Evolutionary conservation across 2,888 invertebrate genomes (phyloP).

Genomic region (Dichetophora obliterata): DNA sequence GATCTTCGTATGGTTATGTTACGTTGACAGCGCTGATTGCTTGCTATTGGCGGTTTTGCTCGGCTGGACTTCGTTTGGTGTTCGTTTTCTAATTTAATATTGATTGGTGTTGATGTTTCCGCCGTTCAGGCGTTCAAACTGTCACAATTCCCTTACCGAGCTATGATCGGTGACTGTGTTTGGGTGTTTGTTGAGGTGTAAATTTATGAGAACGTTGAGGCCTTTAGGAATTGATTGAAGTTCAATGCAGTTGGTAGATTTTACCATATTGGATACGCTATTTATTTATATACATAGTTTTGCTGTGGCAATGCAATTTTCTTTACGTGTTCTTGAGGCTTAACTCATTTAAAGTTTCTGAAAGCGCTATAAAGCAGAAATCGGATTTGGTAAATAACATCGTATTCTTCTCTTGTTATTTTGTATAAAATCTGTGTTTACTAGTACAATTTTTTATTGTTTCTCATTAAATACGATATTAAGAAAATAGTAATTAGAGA

Average conservation of each 20-base stretch:
- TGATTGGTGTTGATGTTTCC: slow-evolving; percentile 55
- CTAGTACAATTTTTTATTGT: no score
- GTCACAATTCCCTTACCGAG: slow-evolving; percentile 51
- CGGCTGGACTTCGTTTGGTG: slow-evolving; percentile 23
- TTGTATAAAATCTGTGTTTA: no score
- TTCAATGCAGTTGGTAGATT: not conserved
- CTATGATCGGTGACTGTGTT: slow-evolving; percentile 41
- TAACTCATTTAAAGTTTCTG: no score
- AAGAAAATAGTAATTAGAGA: no score
- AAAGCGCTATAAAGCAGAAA: no score
- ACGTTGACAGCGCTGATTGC: slow-evolving; percentile 37
- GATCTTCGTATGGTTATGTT: slow-evolving; percentile 10
- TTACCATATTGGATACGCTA: no score
- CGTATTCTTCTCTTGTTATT: no score
- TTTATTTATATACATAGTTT: no score
- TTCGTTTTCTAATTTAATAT: slow-evolving; percentile 55
- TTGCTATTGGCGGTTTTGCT: slow-evolving; percentile 35
- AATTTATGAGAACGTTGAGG: slow-evolving; percentile 61
- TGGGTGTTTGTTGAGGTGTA: slow-evolving; percentile 55
- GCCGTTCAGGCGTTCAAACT: slow-evolving; percentile 47
- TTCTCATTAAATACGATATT: no score
- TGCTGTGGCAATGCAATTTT: no score
- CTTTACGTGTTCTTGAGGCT: no score
- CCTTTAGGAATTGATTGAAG: not conserved
- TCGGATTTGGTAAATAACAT: no score